phyloP scores from a whole-genome alignment of 2,888 invertebrate genomes.

The Cremastinae sp. region DNA sequence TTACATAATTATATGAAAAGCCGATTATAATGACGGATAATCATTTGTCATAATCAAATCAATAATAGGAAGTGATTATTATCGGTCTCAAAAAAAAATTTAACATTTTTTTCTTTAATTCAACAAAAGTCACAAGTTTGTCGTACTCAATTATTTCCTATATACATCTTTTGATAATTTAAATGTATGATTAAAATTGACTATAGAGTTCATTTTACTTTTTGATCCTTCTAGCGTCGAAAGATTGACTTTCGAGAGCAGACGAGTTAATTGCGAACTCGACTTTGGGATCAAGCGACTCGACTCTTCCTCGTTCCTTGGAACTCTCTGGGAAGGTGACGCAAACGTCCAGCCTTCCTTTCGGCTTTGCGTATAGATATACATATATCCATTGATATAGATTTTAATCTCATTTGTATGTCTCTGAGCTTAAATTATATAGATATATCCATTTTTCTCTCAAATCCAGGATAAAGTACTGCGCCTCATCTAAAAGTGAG shows the following conservation, averaged over 20 bases:
- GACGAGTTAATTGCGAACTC: slow-evolving; percentile 52
- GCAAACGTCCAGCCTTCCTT: slow-evolving; percentile 15
- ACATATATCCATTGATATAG: neutral
- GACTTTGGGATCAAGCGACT: slow-evolving; percentile 42
- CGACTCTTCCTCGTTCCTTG: slow-evolving; percentile 38
- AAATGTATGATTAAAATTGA: too few species aligned
- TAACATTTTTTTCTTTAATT: too few species aligned
- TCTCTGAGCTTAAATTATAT: neutral
- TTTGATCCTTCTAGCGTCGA: slow-evolving; percentile 5
- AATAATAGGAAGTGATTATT: too few species aligned
- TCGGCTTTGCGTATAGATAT: slow-evolving; percentile 2
- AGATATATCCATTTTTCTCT: neutral
- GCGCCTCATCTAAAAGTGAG: slow-evolving; percentile 42
- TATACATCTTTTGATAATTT: too few species aligned
- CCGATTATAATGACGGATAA: too few species aligned
- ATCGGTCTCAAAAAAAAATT: too few species aligned
- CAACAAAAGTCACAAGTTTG: too few species aligned
- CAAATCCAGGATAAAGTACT: neutral
- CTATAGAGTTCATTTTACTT: too few species aligned
- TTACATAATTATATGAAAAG: too few species aligned
- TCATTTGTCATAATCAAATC: too few species aligned
- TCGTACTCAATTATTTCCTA: too few species aligned
- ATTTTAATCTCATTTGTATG: neutral
- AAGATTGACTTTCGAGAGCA: slow-evolving; percentile 45
- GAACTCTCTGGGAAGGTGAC: slow-evolving; percentile 37